Evolutionary conservation across 1,140 invertebrate species (phyloP).

Genomic region (Apis florea): DNA sequence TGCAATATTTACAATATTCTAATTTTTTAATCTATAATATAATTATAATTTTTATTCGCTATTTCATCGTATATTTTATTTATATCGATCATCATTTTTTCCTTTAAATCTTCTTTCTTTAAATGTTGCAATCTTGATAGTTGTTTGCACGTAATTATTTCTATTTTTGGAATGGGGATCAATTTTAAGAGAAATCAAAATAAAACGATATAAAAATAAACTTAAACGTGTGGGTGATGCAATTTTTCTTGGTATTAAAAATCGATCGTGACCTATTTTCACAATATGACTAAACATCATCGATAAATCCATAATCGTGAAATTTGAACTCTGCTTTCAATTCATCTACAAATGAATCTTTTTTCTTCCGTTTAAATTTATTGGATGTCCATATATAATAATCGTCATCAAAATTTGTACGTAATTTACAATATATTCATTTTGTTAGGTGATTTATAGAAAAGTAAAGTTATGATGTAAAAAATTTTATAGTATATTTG

Average conservation of each 20-base stretch:
- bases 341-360: background rate
- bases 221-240: background rate
- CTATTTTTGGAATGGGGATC: background rate
- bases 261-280: conserved; percentile 1
- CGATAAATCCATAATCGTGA: conserved; percentile 12
- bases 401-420: background rate
- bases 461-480: background rate
- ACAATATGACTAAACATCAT: background rate
- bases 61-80: too few species aligned
- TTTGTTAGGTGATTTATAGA: background rate
- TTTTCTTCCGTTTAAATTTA: background rate
- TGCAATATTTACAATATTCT: too few species aligned
- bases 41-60: too few species aligned
- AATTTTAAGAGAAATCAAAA: background rate
- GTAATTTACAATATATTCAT: background rate
- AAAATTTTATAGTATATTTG: background rate
- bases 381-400: background rate
- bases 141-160: background rate
- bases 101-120: too few species aligned
- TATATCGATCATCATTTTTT: too few species aligned
- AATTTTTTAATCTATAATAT: too few species aligned
- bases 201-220: background rate
- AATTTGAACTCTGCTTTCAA: background rate
- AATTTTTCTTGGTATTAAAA: background rate
- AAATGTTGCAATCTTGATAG: too few species aligned